Conservation (phyloP, 2,888 invertebrate species). For the Ectemnius cavifrons region DNA sequence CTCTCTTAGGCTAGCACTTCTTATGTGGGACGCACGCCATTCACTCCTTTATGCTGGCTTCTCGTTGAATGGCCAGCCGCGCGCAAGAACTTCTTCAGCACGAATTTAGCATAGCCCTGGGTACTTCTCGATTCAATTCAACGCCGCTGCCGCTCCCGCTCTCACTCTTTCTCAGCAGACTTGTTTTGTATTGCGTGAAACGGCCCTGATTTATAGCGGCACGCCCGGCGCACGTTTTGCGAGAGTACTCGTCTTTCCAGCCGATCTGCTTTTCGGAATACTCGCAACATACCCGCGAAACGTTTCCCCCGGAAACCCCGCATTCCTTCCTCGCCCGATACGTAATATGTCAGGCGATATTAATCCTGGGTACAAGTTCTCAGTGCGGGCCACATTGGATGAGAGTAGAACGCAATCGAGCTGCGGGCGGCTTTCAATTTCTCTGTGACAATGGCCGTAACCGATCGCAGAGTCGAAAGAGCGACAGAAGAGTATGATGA, state of each 20-base stretch:
- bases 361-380: too few relatives aligned
- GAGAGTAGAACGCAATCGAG: too few relatives aligned
- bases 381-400: too few relatives aligned
- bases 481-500: too few relatives aligned
- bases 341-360: too few relatives aligned
- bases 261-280: neutral
- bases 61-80: constrained; percentile 27
- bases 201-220: constrained; percentile 28
- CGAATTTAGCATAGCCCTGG: constrained; percentile 25
- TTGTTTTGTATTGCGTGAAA: constrained; percentile 15
- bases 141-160: neutral
- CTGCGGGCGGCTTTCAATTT: too few relatives aligned
- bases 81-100: constrained; percentile 5
- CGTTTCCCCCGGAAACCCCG: neutral
- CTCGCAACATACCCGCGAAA: neutral
- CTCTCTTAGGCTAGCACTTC: constrained; percentile 2
- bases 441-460: too few relatives aligned
- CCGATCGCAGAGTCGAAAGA: too few relatives aligned
- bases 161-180: constrained; percentile 4
- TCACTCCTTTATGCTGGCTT: constrained; percentile 34
- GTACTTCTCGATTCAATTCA: constrained; percentile 42
- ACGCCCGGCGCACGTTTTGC: constrained; percentile 14
- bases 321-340: too few relatives aligned
- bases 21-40: constrained; percentile 23
- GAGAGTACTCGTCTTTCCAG: constrained; percentile 6